Conservation (phyloP, 1,140 invertebrate species). For the Danaus melanippus region DNA sequence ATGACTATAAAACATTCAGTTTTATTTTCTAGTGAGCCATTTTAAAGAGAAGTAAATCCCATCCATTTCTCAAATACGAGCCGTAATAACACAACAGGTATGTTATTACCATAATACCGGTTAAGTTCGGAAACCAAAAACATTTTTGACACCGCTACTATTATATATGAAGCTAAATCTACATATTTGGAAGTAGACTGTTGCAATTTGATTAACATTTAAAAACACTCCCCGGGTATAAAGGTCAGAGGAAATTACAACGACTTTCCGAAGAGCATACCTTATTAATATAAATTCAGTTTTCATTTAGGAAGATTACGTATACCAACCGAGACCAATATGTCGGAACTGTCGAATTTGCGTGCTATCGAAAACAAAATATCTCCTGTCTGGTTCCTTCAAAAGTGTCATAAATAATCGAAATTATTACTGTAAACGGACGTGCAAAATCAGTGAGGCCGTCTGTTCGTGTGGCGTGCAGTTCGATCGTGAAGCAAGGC, state of each 20-base stretch:
- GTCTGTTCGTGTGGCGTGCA: slow-evolving; percentile 52
- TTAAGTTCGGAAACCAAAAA: slow-evolving; percentile 15
- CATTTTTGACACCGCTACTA: slow-evolving; percentile 15
- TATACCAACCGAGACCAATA: slow-evolving; percentile 3
- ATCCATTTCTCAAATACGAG: slow-evolving; percentile 24
- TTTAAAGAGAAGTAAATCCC: slow-evolving; percentile 22
- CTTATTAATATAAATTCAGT: slow-evolving; percentile 4
- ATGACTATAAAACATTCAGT: too few species aligned
- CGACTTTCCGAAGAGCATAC: slow-evolving; percentile 5
- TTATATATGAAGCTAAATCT: slow-evolving; percentile 20
- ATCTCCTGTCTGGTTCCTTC: slow-evolving; percentile 35
- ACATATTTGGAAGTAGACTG: slow-evolving; percentile 17
- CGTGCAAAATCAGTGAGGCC: slow-evolving; percentile 61
- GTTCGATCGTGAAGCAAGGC: slow-evolving; percentile 67
- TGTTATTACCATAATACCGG: slow-evolving; percentile 19
- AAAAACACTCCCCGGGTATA: not conserved
- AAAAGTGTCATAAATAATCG: slow-evolving; percentile 48
- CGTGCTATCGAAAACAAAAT: slow-evolving; percentile 34
- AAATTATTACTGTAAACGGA: slow-evolving; percentile 48
- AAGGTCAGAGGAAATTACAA: too few species aligned
- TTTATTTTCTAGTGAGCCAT: too few species aligned
- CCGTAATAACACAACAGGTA: slow-evolving; percentile 26
- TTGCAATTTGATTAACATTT: slow-evolving; percentile 17
- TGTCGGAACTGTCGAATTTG: slow-evolving; percentile 36
- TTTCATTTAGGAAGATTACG: too few species aligned